Conservation (phyloP, 2,113 vertebrate genomes). For the Amphiprion ocellaris region DNA sequence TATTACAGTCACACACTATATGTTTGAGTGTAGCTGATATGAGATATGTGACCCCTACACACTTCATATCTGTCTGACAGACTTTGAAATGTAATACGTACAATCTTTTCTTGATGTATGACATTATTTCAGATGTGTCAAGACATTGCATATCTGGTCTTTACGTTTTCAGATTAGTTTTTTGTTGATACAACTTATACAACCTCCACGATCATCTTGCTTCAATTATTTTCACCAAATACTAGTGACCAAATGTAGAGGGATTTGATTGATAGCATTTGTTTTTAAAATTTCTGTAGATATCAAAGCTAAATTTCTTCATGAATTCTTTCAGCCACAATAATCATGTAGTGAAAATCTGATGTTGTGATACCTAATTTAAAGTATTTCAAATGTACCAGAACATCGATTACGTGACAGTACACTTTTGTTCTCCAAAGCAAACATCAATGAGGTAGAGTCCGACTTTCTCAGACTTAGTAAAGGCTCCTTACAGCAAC, state of each 20-base stretch:
- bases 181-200: too few species aligned
- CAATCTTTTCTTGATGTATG: neutral
- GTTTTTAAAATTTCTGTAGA: too few species aligned
- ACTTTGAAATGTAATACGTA: neutral
- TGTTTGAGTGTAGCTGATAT: constrained; percentile 7
- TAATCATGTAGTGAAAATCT: too few species aligned
- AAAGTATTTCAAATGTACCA: too few species aligned
- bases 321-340: too few species aligned
- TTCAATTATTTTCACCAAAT: too few species aligned
- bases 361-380: too few species aligned
- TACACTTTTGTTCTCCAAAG: neutral
- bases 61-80: neutral
- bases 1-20: neutral
- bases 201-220: too few species aligned
- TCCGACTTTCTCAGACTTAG: neutral
- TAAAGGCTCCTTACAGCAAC: constrained; percentile 23
- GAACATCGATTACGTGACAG: too few species aligned
- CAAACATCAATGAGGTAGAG: neutral
- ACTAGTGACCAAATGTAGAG: too few species aligned
- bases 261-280: too few species aligned
- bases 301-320: too few species aligned
- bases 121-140: neutral
- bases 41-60: neutral
- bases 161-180: neutral
- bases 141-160: neutral